Base-by-base conservation (phyloP, 2,888 invertebrate genomes). In the Bimastos eiseni region DNA sequence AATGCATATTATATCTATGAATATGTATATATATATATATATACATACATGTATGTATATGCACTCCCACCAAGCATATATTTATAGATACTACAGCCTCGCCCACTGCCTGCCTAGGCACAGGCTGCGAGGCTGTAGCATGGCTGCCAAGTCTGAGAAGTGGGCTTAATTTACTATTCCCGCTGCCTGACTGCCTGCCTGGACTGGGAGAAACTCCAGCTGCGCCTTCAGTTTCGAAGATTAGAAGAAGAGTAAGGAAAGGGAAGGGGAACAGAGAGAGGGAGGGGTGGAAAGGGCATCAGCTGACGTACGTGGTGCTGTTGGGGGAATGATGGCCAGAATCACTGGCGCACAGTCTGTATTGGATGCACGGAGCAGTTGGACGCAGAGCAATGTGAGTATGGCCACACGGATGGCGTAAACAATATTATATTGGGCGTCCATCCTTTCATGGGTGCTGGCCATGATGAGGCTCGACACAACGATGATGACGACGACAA, bases 141-240 rank as follows among this genome's bases (percentile, higher is more conserved):
- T 11, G 49, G 41, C 41, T 11, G 70, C 70, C 70, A 8, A 30
- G 70, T 70, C 70, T 2, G 70, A 30, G 70, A 70, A 30, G 70
- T n/a, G 37, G 8, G 38, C 37, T 8, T 37, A 4, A 88, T 36
- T 36, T 38, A 37, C 37, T 5, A 37, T 36, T 88, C 36, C 38
- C 88, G 86, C 34, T 86, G 88, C 24, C 41, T 41, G 41, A n/a
- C 34, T 86, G 88, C 24, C 41, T 41, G 41, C 41, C 6, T 36
- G 88, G 88, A 37, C 88, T 88, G 38, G 37, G 19, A 88, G 88
- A 38, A 88, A 36, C 33, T 88, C 34, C 88, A 88, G 88, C 37
- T 38, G 37, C 2, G 88, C 88, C 84, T 24, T 34, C 37, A 37
- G 37, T 38, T 88, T 30, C 88, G 30, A n/a, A 49, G 41, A 44